Conservation (phyloP, 1,140 invertebrate genomes). For the Carposina sasakii region DNA sequence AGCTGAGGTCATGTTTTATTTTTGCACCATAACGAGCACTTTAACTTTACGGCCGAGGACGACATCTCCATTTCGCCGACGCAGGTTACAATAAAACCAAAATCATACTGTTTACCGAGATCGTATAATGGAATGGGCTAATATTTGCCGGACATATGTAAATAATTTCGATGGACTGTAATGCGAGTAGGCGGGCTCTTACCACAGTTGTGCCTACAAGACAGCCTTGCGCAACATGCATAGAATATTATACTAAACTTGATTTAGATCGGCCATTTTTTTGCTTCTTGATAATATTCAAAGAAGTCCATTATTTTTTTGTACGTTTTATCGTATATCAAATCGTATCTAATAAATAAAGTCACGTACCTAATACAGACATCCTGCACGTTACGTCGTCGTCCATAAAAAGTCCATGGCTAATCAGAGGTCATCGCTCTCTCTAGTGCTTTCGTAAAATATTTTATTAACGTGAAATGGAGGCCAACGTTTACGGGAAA, state of each 20-base stretch:
- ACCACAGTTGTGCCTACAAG: too few species aligned
- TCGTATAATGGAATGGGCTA: conserved; percentile 33
- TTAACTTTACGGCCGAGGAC: conserved; percentile 20
- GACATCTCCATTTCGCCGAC: conserved; percentile 25
- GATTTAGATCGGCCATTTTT: too few species aligned
- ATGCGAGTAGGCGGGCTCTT: conserved; percentile 27
- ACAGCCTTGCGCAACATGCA: conserved; percentile 14
- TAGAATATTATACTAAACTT: too few species aligned
- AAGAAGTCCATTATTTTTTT: not conserved
- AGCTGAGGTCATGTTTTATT: conserved; percentile 12
- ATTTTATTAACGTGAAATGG: conserved; percentile 34
- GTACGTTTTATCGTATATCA: conserved; percentile 4
- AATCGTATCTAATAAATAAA: conserved; percentile 43
- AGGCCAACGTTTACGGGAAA: conserved; percentile 33
- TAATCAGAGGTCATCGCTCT: conserved; percentile 62
- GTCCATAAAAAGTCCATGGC: conserved; percentile 52
- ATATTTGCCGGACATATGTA: conserved; percentile 22
- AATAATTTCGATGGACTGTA: conserved; percentile 19
- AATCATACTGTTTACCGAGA: conserved; percentile 21
- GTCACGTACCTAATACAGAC: conserved; percentile 48
- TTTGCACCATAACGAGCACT: conserved; percentile 7
- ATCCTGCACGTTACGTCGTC: conserved; percentile 41
- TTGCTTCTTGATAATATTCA: not conserved
- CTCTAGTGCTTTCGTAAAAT: conserved; percentile 33
- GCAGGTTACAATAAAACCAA: conserved; percentile 28